Percentiles rank a stretch among this genome's conserved stretches.
Conservation (phyloP, 2,113 vertebrate species). For the Aegypius monachus region DNA sequence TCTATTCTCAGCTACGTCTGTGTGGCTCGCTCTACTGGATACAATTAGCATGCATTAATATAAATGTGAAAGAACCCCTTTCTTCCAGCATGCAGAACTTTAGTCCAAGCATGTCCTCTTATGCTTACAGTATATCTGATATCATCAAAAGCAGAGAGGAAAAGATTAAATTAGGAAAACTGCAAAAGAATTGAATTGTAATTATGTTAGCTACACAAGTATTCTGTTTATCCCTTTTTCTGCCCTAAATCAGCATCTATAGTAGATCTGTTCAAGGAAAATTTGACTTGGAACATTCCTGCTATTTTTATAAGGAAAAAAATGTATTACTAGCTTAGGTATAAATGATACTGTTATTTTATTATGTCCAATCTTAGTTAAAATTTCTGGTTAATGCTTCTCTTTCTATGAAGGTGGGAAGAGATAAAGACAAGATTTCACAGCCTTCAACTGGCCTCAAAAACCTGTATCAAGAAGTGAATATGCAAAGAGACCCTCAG, state of each 20-base stretch:
- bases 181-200: not conserved
- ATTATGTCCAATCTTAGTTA: not conserved
- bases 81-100: not conserved
- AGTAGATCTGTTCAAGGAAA: not conserved
- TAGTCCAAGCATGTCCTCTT: not conserved
- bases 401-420: slow-evolving; percentile 74
- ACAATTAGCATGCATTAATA: not conserved
- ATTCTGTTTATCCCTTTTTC: not conserved
- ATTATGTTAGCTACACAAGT: not conserved
- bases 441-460: slow-evolving; percentile 69
- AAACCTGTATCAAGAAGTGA: slow-evolving; percentile 63
- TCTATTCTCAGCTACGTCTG: not conserved
- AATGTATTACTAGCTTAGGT: not conserved
- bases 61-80: not conserved
- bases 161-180: not conserved
- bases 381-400: not conserved
- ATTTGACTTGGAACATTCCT: not conserved
- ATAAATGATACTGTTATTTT: not conserved
- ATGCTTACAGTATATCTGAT: not conserved
- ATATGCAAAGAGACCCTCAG: slow-evolving; percentile 50
- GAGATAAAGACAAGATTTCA: slow-evolving; percentile 74
- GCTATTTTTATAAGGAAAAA: not conserved
- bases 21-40: not conserved
- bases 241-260: not conserved
- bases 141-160: not conserved